phyloP scores from a whole-genome alignment of 2,797 vertebrate genomes.

The Vireo griseus region DNA sequence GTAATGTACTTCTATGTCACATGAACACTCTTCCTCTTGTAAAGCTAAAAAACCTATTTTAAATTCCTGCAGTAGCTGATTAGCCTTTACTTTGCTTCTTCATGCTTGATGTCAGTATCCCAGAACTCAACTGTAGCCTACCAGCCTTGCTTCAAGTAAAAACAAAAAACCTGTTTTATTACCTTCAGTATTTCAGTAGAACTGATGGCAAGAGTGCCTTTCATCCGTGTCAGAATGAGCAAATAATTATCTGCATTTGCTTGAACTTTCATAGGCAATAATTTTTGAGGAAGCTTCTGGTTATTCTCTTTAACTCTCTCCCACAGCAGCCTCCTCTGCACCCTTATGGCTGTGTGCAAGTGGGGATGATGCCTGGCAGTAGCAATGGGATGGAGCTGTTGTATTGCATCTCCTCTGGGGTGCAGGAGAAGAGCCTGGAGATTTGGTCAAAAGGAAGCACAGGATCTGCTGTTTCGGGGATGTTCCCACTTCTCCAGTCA shows the following conservation, averaged over 20 bases:
- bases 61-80: background rate
- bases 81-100: background rate
- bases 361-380: no score
- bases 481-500: accelerated
- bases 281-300: constrained; percentile 8
- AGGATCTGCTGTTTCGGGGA: background rate
- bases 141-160: background rate
- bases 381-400: background rate
- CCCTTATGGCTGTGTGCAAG: background rate
- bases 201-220: background rate
- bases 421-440: background rate
- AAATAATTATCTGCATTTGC: background rate
- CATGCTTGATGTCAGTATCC: background rate
- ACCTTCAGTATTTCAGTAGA: background rate
- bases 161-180: background rate
- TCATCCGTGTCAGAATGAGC: background rate
- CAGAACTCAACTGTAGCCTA: background rate
- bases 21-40: constrained; percentile 52
- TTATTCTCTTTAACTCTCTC: background rate
- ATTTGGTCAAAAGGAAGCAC: background rate
- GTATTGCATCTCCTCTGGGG: background rate
- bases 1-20: constrained; percentile 16
- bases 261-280: background rate
- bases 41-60: background rate
- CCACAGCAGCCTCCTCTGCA: background rate